Conservation (phyloP, 2,797 vertebrate genomes). For the Poecile montanus region DNA sequence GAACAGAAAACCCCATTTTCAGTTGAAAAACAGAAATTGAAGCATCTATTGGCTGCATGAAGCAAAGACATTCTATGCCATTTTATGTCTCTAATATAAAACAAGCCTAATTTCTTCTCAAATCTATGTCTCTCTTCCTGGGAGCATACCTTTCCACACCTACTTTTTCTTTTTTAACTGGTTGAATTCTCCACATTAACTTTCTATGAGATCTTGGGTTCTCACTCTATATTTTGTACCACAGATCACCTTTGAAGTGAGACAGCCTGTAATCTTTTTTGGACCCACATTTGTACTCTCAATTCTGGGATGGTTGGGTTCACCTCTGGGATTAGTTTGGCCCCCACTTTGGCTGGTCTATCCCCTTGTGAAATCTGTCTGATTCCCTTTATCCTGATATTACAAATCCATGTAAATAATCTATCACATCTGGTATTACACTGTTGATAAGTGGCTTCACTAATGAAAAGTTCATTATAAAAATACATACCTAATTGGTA, state of each 20-base stretch:
- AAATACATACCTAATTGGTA: neutral
- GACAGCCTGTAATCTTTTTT: neutral
- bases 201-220: neutral
- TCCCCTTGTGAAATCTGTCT: neutral
- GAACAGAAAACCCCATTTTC: neutral
- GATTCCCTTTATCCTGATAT: neutral
- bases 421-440: neutral
- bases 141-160: neutral
- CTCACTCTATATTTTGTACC: neutral
- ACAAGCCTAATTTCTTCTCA: neutral
- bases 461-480: neutral
- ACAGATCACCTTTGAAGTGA: neutral
- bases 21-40: neutral
- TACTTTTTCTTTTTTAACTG: neutral
- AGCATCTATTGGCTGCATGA: rapidly evolving
- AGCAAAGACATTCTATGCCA: neutral
- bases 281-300: neutral
- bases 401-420: neutral
- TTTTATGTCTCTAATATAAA: neutral
- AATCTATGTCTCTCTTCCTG: neutral
- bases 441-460: neutral
- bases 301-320: neutral
- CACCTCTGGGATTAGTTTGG: neutral
- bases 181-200: neutral
- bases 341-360: neutral